Conservation (phyloP, 2,888 invertebrate species). For the Cryptocheilus praepositus region DNA sequence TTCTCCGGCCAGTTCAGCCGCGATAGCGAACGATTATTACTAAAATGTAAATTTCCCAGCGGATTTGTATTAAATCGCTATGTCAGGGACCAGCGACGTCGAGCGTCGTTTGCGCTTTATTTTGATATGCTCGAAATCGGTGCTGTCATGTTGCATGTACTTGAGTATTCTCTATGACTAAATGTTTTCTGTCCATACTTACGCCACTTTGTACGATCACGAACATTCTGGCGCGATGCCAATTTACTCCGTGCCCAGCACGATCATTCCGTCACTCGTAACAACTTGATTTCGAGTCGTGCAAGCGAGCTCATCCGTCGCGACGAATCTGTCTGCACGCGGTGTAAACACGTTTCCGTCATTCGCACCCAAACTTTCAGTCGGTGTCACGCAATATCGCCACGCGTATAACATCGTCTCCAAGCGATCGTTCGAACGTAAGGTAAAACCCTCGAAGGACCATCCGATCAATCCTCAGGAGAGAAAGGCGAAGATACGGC, state of each 20-base stretch:
- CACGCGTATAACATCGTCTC: constrained; percentile 26
- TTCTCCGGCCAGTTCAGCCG: constrained; percentile 23
- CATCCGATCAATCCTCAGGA: constrained; percentile 38
- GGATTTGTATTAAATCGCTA: constrained; percentile 33
- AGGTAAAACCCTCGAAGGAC: constrained; percentile 23
- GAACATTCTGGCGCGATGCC: no score
- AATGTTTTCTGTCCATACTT: constrained; percentile 1
- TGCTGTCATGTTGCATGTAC: no score
- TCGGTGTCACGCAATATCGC: constrained; percentile 1
- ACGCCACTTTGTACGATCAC: background rate
- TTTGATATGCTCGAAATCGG: no score
- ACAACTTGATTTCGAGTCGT: no score
- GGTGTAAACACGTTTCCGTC: constrained; percentile 6
- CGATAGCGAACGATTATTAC: constrained; percentile 48
- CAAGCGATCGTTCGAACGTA: background rate
- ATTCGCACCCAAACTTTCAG: background rate
- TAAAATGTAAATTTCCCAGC: constrained; percentile 55
- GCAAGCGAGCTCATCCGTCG: no score
- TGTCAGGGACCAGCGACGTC: no score
- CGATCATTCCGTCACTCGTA: no score
- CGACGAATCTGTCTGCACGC: background rate
- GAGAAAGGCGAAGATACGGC: constrained; percentile 37
- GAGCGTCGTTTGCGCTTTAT: no score
- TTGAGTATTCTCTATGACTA: background rate
- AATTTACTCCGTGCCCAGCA: no score